Evolutionary conservation across 2,888 invertebrate species (phyloP).

Genomic region (Prosopocoilus inquinatus): DNA sequence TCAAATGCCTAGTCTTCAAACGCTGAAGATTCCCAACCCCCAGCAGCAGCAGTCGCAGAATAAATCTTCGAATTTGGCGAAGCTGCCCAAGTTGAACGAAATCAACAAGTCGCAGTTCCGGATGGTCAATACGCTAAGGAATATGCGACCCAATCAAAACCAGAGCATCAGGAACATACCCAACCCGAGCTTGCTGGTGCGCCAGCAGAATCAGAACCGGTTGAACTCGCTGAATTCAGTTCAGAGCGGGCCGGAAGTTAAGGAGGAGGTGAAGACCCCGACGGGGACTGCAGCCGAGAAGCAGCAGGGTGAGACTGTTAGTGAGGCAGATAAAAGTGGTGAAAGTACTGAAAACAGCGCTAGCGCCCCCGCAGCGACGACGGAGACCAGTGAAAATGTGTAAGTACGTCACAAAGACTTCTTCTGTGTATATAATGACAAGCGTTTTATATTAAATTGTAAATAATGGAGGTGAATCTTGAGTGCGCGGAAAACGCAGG

Average conservation of each 20-base stretch:
- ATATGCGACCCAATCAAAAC: constrained; percentile 51
- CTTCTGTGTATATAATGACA: too few species aligned
- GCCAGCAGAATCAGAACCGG: constrained; percentile 54
- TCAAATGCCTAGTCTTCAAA: constrained; percentile 45
- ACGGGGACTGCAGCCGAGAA: not conserved
- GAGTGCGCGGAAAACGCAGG: too few species aligned
- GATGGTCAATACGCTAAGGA: constrained; percentile 37
- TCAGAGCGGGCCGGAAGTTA: constrained; percentile 11
- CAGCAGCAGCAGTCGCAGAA: constrained; percentile 25
- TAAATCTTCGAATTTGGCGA: constrained; percentile 35
- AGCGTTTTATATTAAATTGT: too few species aligned
- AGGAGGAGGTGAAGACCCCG: not conserved
- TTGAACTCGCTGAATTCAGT: constrained; percentile 18
- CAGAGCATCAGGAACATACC: constrained; percentile 64
- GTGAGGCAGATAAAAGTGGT: constrained; percentile 4
- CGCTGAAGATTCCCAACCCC: constrained; percentile 37
- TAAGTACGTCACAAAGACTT: too few species aligned
- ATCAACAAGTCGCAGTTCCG: constrained; percentile 46
- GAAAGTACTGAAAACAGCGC: constrained; percentile 9
- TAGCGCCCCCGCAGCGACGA: not conserved
- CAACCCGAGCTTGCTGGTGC: constrained; percentile 60
- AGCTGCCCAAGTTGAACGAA: constrained; percentile 52
- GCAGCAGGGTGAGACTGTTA: constrained; percentile 4
- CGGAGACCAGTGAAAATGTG: constrained; percentile 1
- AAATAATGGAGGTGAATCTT: too few species aligned